Conservation (phyloP, 1,140 invertebrate species). For the Venustaconcha ellipsiformis region DNA sequence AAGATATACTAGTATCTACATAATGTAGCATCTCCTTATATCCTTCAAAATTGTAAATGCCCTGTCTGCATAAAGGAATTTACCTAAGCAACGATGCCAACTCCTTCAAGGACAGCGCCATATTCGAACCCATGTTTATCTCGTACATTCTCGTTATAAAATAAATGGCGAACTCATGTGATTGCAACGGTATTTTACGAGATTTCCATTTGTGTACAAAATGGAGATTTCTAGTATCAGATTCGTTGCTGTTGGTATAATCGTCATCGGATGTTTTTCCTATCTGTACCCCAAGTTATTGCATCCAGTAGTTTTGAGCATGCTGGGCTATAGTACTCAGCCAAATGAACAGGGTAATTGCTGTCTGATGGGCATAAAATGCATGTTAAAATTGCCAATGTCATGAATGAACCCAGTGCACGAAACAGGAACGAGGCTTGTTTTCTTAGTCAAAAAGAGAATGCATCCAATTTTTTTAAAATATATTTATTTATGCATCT, state of each 20-base stretch:
- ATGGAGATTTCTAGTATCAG: slow-evolving; percentile 25
- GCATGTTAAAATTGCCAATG: no score
- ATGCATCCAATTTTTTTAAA: no score
- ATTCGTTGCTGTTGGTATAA: slow-evolving; percentile 10
- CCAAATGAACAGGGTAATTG: no score
- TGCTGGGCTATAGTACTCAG: slow-evolving; percentile 1
- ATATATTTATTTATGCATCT: no score
- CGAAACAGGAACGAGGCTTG: no score
- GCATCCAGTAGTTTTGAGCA: slow-evolving; percentile 11
- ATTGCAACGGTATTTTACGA: not conserved
- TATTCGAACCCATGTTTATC: slow-evolving; percentile 33
- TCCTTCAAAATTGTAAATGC: no score
- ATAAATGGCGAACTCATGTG: not conserved
- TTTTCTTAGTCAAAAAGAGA: no score
- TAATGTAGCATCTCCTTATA: no score
- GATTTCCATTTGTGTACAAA: slow-evolving; percentile 3
- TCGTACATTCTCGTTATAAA: not conserved
- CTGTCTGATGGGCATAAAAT: no score
- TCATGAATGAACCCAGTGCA: no score
- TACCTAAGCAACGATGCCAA: slow-evolving; percentile 31
- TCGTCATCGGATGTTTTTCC: slow-evolving; percentile 25
- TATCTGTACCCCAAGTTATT: slow-evolving; percentile 28
- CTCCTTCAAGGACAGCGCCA: slow-evolving; percentile 36
- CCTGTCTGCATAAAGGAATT: not conserved
- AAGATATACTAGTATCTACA: no score